Conservation (phyloP, 2,888 invertebrate species). For the Notodonta ziczac region DNA sequence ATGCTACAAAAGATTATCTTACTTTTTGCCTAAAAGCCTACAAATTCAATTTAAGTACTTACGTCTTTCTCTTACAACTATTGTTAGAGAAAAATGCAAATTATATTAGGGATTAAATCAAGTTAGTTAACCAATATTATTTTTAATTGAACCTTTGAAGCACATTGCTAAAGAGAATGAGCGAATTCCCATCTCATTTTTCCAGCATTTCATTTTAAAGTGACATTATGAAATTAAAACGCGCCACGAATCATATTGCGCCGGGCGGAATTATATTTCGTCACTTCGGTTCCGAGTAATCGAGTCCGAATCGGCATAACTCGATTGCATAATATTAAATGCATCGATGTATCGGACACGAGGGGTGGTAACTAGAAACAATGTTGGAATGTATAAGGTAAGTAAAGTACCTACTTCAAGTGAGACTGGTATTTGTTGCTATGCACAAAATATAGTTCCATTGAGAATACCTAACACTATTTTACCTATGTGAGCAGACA, state of each 20-base stretch:
- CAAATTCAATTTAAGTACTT: no score
- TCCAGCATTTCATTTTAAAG: not conserved
- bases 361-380: not conserved
- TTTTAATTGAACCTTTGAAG: not conserved
- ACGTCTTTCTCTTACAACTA: no score
- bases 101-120: no score
- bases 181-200: not conserved
- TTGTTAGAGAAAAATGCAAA: no score
- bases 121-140: not conserved
- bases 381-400: not conserved
- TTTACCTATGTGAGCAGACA: no score
- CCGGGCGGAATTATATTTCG: not conserved
- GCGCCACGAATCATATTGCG: not conserved
- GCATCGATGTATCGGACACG: conserved; percentile 4
- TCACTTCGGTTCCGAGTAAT: not conserved
- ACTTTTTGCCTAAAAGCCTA: no score
- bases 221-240: conserved; percentile 1
- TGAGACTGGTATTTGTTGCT: no score
- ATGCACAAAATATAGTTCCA: no score
- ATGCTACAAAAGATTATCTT: no score
- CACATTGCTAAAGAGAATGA: not conserved
- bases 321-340: conserved; percentile 14
- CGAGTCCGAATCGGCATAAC: conserved; percentile 5
- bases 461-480: no score
- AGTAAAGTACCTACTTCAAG: no score